phyloP scores from a whole-genome alignment of 2,113 vertebrate species.

The Irena cyanogastra region DNA sequence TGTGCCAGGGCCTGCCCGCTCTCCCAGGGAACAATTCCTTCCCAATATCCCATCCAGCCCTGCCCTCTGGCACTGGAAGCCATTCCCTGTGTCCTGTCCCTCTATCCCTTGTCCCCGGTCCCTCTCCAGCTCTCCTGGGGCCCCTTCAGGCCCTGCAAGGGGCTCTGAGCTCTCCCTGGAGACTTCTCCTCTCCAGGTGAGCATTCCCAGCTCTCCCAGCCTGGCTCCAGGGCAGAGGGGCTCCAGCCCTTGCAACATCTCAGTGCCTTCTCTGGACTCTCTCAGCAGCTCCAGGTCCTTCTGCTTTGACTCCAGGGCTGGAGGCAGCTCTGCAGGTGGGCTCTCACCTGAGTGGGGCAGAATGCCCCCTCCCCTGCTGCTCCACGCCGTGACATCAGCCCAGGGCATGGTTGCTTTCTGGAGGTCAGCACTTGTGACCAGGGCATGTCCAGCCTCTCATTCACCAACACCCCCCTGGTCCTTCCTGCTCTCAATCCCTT shows the following conservation, averaged over 20 bases:
- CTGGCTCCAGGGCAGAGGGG: no score
- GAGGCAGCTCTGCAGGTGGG: background rate
- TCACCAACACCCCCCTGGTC: background rate
- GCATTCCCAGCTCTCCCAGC: background rate
- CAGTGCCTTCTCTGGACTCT: background rate
- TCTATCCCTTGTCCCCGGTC: background rate
- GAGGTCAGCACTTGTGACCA: background rate
- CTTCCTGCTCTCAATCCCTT: background rate
- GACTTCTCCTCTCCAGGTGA: background rate
- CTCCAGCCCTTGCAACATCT: background rate
- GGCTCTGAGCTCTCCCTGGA: background rate
- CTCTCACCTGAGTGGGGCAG: background rate
- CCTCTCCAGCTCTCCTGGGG: background rate
- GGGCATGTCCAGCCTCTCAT: background rate
- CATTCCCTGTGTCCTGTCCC: background rate
- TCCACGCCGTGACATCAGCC: no score
- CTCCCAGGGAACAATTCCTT: background rate
- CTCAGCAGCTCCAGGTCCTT: background rate
- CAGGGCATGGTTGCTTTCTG: no score
- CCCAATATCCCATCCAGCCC: background rate
- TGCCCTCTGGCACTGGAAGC: background rate
- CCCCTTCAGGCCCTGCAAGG: background rate
- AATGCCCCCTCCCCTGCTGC: no score
- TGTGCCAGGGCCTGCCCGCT: background rate
- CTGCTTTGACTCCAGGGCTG: background rate